Percentiles rank a stretch among this genome's conserved stretches.
These are phyloP conservation scores for Reticulitermes speratus DNA, from an alignment of 1,140 invertebrate species.

Conservation along the genomic window DNA sequence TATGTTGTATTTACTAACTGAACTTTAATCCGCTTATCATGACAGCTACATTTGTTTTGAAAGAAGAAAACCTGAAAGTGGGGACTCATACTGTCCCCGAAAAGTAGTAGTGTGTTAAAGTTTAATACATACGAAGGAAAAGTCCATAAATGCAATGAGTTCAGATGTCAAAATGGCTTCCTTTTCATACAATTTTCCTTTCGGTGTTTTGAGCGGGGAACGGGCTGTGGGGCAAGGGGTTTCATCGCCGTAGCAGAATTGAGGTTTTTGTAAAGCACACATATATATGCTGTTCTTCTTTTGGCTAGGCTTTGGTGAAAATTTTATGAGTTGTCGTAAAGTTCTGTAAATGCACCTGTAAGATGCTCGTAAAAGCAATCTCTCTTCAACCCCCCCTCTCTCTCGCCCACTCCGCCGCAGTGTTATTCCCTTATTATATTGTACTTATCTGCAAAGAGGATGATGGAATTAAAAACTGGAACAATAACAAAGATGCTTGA, in stretches of 20 bases:
- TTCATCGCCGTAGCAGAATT: background rate
- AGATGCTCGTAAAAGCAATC: slow-evolving; percentile 30
- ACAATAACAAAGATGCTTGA: background rate
- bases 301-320: slow-evolving; percentile 21
- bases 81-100: too few relatives aligned
- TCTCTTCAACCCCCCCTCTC: background rate
- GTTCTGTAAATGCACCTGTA: slow-evolving; percentile 29
- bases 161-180: too few relatives aligned
- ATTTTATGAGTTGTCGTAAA: slow-evolving; percentile 27
- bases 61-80: too few relatives aligned
- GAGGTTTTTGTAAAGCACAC: background rate
- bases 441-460: slow-evolving; percentile 24
- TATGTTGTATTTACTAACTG: too few relatives aligned
- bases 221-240: background rate
- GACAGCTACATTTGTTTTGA: too few relatives aligned
- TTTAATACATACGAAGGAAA: too few relatives aligned
- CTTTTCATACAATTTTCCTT: background rate
- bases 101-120: too few relatives aligned
- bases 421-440: slow-evolving; percentile 26
- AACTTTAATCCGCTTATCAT: too few relatives aligned
- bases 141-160: too few relatives aligned
- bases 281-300: background rate
- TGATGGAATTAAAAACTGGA: background rate
- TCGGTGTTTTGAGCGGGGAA: background rate
- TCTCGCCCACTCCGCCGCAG: background rate